Evolutionary conservation across 2,113 vertebrate species (phyloP), one percentile per base, ranked within the genome.

Genomic region (Sapayoa aenigma): DNA sequence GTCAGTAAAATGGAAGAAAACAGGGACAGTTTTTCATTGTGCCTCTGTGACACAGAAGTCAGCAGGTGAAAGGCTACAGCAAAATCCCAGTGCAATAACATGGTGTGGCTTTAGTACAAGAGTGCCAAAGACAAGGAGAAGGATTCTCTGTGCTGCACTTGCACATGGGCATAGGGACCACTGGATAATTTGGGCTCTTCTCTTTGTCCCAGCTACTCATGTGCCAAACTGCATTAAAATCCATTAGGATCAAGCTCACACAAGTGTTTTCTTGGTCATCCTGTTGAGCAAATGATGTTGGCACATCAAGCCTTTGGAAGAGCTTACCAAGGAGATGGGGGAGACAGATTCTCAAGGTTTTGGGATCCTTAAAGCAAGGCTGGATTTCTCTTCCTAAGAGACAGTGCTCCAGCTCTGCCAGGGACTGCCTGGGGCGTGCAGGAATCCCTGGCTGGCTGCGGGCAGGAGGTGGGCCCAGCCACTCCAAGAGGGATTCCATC

Each of bases 1-100:
- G 83, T n/a, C 12, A 47, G 37, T 4, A 2, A 12, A 3, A 4
- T 7, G 60, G 73, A 27, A 58, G 62, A 33, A 24, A 10, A 74
- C 59, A 33, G 5, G 30, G 69, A n/a, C 5, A 0, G 35, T 74
- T 52, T 78, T 33, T 2, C 3, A 20, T 41, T 2, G 4, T 2
- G 13, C 17, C 13, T 56, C 6, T 1, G 5, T 31, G 39, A 15
- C 47, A 10, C 5, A 47, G 47, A 28, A 67, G 14, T 9, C 25
- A 65, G 84, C 28, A 59, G 44, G 46, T 18, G 39, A 53, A 53
- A 67, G 52, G 59, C 14, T 25, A 11, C 65, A 41, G 50, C 17
- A 37, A 66, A 68, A 75, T 7, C 81, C 77, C 27, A 10, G 65
- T 7, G 20, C 16, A 25, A 5, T 22, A 39, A 71, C 1, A 0